Evolutionary conservation across 1,140 invertebrate species (phyloP), one percentile per base, ranked within the genome.

Genomic region (Drosophila yakuba): DNA sequence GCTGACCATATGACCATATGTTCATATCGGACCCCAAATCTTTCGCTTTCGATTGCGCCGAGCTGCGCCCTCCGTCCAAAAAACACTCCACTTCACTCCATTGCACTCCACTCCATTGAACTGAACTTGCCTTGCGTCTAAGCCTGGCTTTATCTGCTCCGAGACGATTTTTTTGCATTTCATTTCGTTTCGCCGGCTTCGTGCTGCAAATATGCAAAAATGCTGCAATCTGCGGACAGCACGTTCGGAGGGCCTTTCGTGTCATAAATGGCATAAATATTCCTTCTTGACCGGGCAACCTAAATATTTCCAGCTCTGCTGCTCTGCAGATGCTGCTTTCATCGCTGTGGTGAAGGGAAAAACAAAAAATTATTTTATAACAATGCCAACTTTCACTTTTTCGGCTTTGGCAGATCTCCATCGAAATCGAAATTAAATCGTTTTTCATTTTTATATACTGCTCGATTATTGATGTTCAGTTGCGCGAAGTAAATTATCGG

Each of bases 231-330:
- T 57, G 39, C 57, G 81, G 81, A 66, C 64, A 68, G 85, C 83
- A 86, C 82, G 82, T 86, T 86, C 64, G 80, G 83, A 89, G 84
- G 84, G 84, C 75, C 84, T 89, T 78, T 89, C 84, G 84, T 89
- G 84, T 89, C 84, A 89, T 89, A 89, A 89, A 89, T 89, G 84
- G 85, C 84, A 89, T 89, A 89, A 89, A 89, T 89, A 89, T 89
- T 89, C 83, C 83, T 79, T 73, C 74, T 89, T 89, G 84, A 89
- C 84, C 84, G 85, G 69, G 66, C 84, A 89, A 84, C 84, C 84
- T 73, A 88, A 88, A 88, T 88, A 80, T 80, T 77, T 88, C 54
- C 56, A 35, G 38, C 60, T 45, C 20, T 35, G 39, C 56, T 25
- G 38, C 60, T 45, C 20, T 35, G 39, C 60, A 47, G 41, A 47